Conservation (phyloP, 2,113 vertebrate species). For the Alectura lathami region DNA sequence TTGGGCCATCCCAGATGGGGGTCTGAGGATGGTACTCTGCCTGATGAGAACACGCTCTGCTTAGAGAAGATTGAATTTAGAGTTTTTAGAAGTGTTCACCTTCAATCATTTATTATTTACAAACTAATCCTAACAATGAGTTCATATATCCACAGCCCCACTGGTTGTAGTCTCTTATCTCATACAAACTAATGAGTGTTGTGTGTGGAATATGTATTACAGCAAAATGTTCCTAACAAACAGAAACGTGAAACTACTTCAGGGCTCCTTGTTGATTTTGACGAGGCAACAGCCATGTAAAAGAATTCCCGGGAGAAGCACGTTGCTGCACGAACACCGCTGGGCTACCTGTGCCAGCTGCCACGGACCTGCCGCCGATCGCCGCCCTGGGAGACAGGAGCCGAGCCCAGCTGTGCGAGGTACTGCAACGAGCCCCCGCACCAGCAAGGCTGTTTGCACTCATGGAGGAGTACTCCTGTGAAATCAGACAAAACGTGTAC, state of each 20-base stretch:
- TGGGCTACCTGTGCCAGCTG: not conserved
- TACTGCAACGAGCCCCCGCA: not conserved
- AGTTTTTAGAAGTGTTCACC: too few relatives aligned
- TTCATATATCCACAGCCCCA: not conserved
- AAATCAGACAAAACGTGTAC: too few relatives aligned
- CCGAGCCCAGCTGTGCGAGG: not conserved
- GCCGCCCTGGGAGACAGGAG: not conserved
- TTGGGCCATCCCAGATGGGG: not conserved
- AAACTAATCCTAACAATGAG: conserved; percentile 33
- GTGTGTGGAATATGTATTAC: too few relatives aligned
- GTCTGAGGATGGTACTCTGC: not conserved
- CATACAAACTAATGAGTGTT: not conserved
- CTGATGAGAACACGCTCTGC: not conserved
- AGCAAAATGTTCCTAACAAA: not conserved
- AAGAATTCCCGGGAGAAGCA: not conserved
- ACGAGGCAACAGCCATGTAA: rapidly evolving
- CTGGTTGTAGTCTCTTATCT: not conserved
- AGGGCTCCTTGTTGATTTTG: not conserved
- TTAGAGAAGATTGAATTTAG: too few relatives aligned
- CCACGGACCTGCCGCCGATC: not conserved
- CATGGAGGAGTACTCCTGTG: too few relatives aligned
- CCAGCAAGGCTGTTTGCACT: not conserved
- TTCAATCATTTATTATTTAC: conserved; percentile 39
- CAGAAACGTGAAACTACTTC: not conserved
- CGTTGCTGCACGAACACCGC: rapidly evolving